Evolutionary conservation across 1,140 invertebrate genomes (phyloP), one percentile per base, ranked within the genome.

Genomic region (Hyles vespertilio): DNA sequence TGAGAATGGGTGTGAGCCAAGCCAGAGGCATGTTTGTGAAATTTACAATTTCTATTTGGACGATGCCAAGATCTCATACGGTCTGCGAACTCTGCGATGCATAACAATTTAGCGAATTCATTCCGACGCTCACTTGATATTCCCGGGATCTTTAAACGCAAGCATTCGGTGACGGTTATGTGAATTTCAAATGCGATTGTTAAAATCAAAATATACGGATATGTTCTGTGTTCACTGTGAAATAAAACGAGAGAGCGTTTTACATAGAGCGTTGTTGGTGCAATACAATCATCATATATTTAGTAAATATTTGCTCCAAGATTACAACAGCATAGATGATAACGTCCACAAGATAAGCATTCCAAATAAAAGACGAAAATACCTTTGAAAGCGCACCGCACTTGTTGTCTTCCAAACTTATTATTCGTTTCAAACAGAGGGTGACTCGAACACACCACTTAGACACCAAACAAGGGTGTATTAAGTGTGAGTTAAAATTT

Each of bases 401-500:
- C 76, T 79, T 84, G 22, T 22, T 22, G 82, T 86, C 83, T 88
- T 85, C 77, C 67, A 70, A 83, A 84, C 85, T 86, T 88, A 86
- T 84, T 86, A 85, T 84, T 77, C 83, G 77, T 61, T 66, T 64
- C 72, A 82, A 85, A 85, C 74, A 85, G 81, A 83, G 81, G 83
- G 85, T 83, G 83, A 71, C 74, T 80, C 73, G 76, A 86, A 88
- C 85, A 88, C 82, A 84, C 85, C 85, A 88, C 84, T 88, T 88
- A 88, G 84, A 88, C 82, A 83, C 85, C 83, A 87, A 87, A 88
- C 85, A 87, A 84, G 85, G 85, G 84, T 86, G 84, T 88, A 88
- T 88, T 88, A 88, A 88, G 85, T 85, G 79, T 81, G 77, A 88
- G 85, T 88, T 88, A 88, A 88, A 88, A 88, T 88, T 88, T 88